Percentiles rank a stretch among this genome's conserved stretches.
phyloP scores from a whole-genome alignment of 2,888 invertebrate species.

The Timema podura region DNA sequence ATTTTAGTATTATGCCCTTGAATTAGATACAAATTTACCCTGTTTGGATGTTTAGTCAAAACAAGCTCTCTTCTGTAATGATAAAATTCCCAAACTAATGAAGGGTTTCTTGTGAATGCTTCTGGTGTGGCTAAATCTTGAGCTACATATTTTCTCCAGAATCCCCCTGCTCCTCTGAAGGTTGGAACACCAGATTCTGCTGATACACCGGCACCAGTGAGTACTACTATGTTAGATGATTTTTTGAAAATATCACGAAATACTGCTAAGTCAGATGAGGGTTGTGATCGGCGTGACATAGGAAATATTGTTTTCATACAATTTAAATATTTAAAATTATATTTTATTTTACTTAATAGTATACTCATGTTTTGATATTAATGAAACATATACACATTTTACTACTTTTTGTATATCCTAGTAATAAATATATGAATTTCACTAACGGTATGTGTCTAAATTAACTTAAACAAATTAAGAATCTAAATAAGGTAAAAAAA shows the following conservation, averaged over 20 bases:
- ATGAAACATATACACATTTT: too few species aligned
- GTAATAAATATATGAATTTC: too few species aligned
- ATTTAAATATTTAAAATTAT: too few species aligned
- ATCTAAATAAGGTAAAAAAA: too few species aligned
- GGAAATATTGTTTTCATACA: too few species aligned
- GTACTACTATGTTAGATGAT: slow-evolving; percentile 61
- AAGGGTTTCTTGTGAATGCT: slow-evolving; percentile 68
- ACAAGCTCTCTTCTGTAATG: slow-evolving; percentile 79
- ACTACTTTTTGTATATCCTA: too few species aligned
- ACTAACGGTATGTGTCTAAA: too few species aligned
- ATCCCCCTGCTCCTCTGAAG: slow-evolving; percentile 76
- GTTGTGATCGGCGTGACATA: slow-evolving; percentile 29
- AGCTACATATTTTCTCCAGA: slow-evolving; percentile 74
- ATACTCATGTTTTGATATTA: too few species aligned
- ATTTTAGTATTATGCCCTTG: too few species aligned
- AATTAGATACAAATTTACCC: slow-evolving; percentile 47
- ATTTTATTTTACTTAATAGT: too few species aligned
- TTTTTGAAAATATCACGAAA: slow-evolving; percentile 57
- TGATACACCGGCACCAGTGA: slow-evolving; percentile 76
- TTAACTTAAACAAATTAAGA: too few species aligned
- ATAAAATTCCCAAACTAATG: slow-evolving; percentile 88
- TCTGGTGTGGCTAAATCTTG: slow-evolving; percentile 62
- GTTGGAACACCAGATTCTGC: slow-evolving; percentile 86
- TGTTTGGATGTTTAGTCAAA: slow-evolving; percentile 64
- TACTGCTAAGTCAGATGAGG: slow-evolving; percentile 43